A percentile compares a stretch with the other conserved stretches of the same genome.
Evolutionary conservation across 2,797 vertebrate genomes (phyloP).

Genomic region (Lophius americanus): DNA sequence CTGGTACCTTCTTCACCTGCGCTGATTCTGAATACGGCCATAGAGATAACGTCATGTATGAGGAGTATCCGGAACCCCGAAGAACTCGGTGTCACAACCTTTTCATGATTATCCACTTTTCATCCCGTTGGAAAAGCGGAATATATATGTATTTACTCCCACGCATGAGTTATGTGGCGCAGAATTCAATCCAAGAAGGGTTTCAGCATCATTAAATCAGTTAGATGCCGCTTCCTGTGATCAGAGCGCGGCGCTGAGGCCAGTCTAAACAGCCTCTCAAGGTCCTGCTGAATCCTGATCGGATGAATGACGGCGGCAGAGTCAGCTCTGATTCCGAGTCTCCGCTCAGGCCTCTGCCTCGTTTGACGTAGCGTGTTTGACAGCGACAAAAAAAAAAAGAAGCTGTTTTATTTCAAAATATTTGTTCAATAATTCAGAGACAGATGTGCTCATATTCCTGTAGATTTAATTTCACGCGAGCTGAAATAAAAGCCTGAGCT

Average conservation of each 20-base stretch:
- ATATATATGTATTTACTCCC: slow-evolving; percentile 9
- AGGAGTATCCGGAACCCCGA: slow-evolving; percentile 33
- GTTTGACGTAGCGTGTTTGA: slow-evolving; percentile 73
- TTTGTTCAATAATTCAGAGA: slow-evolving; percentile 77
- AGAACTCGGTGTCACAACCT: slow-evolving; percentile 40
- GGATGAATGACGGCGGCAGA: slow-evolving; percentile 17
- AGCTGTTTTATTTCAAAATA: slow-evolving; percentile 79
- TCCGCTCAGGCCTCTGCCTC: slow-evolving; percentile 29
- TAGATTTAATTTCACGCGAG: slow-evolving; percentile 74
- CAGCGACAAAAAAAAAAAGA: slow-evolving; percentile 41
- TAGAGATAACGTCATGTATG: not conserved
- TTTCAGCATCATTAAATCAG: slow-evolving; percentile 30
- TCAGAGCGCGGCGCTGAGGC: slow-evolving; percentile 2
- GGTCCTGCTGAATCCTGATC: slow-evolving; percentile 25
- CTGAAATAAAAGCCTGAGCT: slow-evolving; percentile 64
- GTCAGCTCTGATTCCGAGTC: slow-evolving; percentile 55
- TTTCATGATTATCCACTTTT: slow-evolving; percentile 40
- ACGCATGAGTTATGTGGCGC: slow-evolving; percentile 1
- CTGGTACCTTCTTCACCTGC: slow-evolving; percentile 12
- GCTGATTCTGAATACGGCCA: slow-evolving; percentile 1
- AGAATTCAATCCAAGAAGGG: slow-evolving; percentile 16
- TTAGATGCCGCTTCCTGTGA: slow-evolving; percentile 21
- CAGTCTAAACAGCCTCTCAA: slow-evolving; percentile 17
- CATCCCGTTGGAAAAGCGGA: slow-evolving; percentile 17
- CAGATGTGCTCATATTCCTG: slow-evolving; percentile 73